Evolutionary conservation across 2,113 vertebrate species (phyloP).

Genomic region (Lutjanus erythropterus): DNA sequence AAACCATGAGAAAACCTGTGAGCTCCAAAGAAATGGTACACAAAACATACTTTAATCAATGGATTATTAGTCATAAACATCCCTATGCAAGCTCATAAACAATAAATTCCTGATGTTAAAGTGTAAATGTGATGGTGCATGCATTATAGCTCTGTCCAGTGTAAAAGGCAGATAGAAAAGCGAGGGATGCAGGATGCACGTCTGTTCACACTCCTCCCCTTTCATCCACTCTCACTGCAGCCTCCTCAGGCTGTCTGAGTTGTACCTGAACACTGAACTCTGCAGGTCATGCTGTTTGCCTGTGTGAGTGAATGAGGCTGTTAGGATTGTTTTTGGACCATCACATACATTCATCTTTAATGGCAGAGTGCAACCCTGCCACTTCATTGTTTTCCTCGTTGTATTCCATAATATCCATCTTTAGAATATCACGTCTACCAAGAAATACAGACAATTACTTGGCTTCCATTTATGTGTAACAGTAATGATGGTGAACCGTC

Average conservation of each 20-base stretch:
- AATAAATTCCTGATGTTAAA: not conserved
- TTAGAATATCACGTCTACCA: not conserved
- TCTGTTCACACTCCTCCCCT: not conserved
- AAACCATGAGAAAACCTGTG: too few relatives aligned
- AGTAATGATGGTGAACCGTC: not conserved
- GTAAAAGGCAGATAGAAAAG: not conserved
- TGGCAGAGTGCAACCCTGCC: not conserved
- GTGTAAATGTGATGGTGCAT: not conserved
- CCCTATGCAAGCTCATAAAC: too few relatives aligned
- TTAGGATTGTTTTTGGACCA: not conserved
- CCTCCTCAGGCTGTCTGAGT: not conserved
- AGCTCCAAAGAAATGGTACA: too few relatives aligned
- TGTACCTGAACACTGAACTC: constrained; percentile 6
- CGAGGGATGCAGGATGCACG: not conserved
- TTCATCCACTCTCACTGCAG: not conserved
- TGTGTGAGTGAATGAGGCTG: not conserved
- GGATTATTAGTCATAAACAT: too few relatives aligned
- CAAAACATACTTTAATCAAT: too few relatives aligned
- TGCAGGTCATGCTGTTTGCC: not conserved
- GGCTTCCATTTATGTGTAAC: not conserved
- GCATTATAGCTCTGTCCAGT: not conserved
- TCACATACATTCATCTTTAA: not conserved
- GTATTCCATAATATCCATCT: not conserved
- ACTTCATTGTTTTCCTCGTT: not conserved
- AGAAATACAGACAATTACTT: not conserved